Conservation (phyloP, 30 jellyfish, hydroid and myxozoan genomes). For the Cassiopea andromeda region DNA sequence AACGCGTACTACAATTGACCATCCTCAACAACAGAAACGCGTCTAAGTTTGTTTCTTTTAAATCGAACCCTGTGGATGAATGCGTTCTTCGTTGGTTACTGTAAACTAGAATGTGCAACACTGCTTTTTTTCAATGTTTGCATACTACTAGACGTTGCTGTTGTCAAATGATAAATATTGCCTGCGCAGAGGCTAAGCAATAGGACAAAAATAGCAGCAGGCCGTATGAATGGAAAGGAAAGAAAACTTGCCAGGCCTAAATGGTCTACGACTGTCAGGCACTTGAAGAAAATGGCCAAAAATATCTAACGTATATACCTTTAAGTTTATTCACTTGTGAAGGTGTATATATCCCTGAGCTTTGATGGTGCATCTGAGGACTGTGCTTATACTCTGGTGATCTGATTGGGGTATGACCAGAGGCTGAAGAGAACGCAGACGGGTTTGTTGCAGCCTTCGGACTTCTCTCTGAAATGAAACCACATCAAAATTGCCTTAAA, state of each 20-base stretch:
- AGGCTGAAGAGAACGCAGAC: constrained; percentile 18
- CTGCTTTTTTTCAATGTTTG: too few relatives aligned
- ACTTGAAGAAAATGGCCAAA: not conserved
- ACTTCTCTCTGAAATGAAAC: constrained; percentile 42
- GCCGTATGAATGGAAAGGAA: constrained; percentile 38
- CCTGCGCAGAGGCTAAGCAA: constrained; percentile 5
- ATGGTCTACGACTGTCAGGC: not conserved
- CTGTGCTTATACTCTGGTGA: constrained; percentile 42
- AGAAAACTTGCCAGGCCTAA: constrained; percentile 38
- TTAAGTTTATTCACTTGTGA: constrained; percentile 8
- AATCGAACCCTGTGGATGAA: too few relatives aligned
- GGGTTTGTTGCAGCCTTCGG: constrained; percentile 25
- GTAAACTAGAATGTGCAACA: too few relatives aligned
- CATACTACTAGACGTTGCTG: not conserved
- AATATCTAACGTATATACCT: constrained; percentile 12
- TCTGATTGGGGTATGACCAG: constrained; percentile 17
- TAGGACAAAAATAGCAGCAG: constrained; percentile 48
- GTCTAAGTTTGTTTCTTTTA: too few relatives aligned
- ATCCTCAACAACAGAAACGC: too few relatives aligned
- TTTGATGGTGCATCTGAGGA: constrained; percentile 39
- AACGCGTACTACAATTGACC: too few relatives aligned
- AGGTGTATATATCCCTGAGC: constrained; percentile 23
- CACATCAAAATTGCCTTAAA: not conserved
- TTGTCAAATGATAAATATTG: not conserved
- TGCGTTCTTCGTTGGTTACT: too few relatives aligned